These are phyloP conservation scores for Atta cephalotes DNA, from an alignment of 1,140 invertebrate genomes.

Conservation along the genomic window DNA sequence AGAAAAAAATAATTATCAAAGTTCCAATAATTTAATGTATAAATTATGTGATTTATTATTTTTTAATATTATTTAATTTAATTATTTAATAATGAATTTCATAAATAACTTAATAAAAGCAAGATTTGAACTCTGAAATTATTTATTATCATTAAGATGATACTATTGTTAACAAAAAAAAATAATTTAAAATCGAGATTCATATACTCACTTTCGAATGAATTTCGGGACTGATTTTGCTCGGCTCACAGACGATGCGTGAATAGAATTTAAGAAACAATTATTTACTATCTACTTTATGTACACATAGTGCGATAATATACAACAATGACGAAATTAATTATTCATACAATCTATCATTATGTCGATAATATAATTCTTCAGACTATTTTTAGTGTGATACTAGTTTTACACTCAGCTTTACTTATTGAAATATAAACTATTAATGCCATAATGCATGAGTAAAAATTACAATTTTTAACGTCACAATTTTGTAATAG, in stretches of 20 bases:
- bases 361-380: too few relatives aligned
- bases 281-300: not conserved
- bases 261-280: conserved; percentile 50
- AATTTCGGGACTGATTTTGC: conserved; percentile 65
- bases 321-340: too few relatives aligned
- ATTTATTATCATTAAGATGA: not conserved
- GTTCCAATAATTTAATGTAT: not conserved
- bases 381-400: too few relatives aligned
- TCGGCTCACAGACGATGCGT: conserved; percentile 66
- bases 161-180: not conserved
- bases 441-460: too few relatives aligned
- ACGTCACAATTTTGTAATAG: too few relatives aligned
- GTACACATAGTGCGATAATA: not conserved
- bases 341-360: too few relatives aligned
- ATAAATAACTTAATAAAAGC: not conserved
- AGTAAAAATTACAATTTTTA: too few relatives aligned
- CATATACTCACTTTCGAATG: conserved; percentile 47
- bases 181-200: conserved; percentile 5
- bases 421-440: too few relatives aligned
- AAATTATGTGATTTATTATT: conserved; percentile 2
- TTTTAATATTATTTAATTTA: not conserved
- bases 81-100: not conserved
- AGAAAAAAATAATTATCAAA: not conserved
- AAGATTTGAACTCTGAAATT: not conserved
- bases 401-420: too few relatives aligned